Conservation (phyloP, 2,888 invertebrate genomes). For the Caenorhabditis sp. region DNA sequence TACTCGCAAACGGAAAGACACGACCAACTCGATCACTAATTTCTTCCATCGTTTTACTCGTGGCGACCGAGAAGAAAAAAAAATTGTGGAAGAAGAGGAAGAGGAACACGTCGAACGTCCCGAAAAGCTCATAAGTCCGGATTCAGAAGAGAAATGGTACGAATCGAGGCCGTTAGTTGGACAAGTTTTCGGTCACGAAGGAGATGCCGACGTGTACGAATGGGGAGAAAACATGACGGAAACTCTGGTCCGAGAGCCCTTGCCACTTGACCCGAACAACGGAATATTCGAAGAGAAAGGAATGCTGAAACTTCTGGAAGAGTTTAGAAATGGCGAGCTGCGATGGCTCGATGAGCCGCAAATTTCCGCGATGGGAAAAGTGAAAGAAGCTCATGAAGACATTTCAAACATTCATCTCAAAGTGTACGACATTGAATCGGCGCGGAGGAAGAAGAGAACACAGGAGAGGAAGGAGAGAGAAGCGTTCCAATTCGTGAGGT, state of each 20-base stretch:
- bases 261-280: constrained; percentile 17
- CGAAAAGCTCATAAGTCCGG: constrained; percentile 55
- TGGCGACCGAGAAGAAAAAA: constrained; percentile 63
- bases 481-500: constrained; percentile 8
- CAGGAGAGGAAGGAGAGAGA: background rate
- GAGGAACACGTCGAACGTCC: constrained; percentile 57
- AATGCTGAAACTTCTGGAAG: constrained; percentile 57
- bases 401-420: constrained; percentile 61
- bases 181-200: constrained; percentile 57
- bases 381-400: constrained; percentile 65
- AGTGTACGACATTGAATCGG: constrained; percentile 49
- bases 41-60: constrained; percentile 67
- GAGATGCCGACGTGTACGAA: constrained; percentile 57
- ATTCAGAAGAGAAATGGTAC: constrained; percentile 56
- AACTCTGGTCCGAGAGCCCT: constrained; percentile 53
- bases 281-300: constrained; percentile 50
- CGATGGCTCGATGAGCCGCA: constrained; percentile 61
- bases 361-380: constrained; percentile 54
- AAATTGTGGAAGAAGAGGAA: constrained; percentile 58
- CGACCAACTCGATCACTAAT: constrained; percentile 61
- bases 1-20: constrained; percentile 60
- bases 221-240: constrained; percentile 61
- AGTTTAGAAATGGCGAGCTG: constrained; percentile 64
- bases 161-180: constrained; percentile 38
- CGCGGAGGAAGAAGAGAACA: constrained; percentile 16